Conservation (phyloP, 2,113 vertebrate genomes). For the Lophotis ruficrista region DNA sequence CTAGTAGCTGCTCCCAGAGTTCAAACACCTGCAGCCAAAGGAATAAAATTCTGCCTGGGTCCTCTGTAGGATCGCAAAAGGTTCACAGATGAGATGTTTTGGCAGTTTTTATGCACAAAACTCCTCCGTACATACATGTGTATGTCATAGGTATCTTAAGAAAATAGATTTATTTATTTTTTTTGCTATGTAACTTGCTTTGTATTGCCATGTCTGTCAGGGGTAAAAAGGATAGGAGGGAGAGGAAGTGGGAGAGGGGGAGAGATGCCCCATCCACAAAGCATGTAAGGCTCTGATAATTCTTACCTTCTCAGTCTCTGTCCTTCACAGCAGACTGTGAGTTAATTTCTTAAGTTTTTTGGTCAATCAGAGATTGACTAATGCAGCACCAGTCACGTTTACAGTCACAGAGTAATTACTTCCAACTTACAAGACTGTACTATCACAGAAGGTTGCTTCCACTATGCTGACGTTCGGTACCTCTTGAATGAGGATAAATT, state of each 20-base stretch:
- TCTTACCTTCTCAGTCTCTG: background rate
- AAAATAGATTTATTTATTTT: background rate
- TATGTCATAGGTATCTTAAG: background rate
- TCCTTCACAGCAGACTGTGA: background rate
- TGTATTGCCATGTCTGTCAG: background rate
- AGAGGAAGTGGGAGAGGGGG: background rate
- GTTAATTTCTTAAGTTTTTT: background rate
- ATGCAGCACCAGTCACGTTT: background rate
- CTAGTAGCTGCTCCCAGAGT: background rate
- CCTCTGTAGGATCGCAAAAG: rapidly evolving
- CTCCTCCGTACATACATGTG: background rate
- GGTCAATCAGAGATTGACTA: background rate
- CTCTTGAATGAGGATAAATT: constrained; percentile 21
- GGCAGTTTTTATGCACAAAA: background rate
- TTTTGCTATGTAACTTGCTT: background rate
- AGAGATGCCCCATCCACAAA: background rate
- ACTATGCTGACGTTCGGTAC: background rate
- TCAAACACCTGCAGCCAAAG: rapidly evolving
- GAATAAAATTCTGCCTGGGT: background rate
- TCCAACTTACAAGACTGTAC: background rate
- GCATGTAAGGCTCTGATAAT: background rate
- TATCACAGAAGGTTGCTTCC: background rate
- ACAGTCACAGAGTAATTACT: background rate
- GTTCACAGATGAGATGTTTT: background rate
- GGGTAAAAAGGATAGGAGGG: background rate